phyloP scores from a whole-genome alignment of 2,888 invertebrate species.

The Ctena decussata region DNA sequence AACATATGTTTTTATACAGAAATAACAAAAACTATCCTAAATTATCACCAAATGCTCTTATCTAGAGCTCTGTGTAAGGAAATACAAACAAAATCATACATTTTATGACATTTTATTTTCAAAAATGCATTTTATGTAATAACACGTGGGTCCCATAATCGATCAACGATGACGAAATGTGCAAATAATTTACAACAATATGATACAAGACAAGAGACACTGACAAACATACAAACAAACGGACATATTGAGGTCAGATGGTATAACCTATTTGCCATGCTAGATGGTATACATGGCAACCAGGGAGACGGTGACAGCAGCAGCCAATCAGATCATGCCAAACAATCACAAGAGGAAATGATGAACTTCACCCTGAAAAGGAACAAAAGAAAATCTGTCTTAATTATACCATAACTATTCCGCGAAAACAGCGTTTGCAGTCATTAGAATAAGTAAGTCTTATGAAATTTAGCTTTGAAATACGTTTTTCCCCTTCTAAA shows the following conservation, averaged over 20 bases:
- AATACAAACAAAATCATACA: too few relatives aligned
- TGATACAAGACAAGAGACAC: neutral
- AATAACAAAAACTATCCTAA: too few relatives aligned
- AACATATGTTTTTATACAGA: too few relatives aligned
- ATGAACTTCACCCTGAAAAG: neutral
- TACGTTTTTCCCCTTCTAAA: too few relatives aligned
- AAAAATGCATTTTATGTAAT: neutral
- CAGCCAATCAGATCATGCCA: conserved; percentile 1
- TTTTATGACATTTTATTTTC: neutral
- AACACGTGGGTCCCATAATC: conserved; percentile 39
- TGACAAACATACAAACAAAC: neutral
- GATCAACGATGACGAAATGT: neutral
- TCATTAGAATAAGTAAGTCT: too few relatives aligned
- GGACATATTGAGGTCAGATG: neutral
- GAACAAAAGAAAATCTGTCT: neutral
- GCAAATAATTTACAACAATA: neutral
- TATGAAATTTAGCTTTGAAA: too few relatives aligned
- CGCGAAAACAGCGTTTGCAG: too few relatives aligned
- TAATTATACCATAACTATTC: too few relatives aligned
- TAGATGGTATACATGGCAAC: neutral
- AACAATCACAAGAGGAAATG: neutral
- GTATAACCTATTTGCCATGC: neutral
- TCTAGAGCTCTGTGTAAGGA: too few relatives aligned
- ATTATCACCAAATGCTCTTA: too few relatives aligned
- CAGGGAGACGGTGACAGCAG: neutral